Evolutionary conservation across 2,113 vertebrate genomes (phyloP).

Genomic region (Formicarius rufipectus): DNA sequence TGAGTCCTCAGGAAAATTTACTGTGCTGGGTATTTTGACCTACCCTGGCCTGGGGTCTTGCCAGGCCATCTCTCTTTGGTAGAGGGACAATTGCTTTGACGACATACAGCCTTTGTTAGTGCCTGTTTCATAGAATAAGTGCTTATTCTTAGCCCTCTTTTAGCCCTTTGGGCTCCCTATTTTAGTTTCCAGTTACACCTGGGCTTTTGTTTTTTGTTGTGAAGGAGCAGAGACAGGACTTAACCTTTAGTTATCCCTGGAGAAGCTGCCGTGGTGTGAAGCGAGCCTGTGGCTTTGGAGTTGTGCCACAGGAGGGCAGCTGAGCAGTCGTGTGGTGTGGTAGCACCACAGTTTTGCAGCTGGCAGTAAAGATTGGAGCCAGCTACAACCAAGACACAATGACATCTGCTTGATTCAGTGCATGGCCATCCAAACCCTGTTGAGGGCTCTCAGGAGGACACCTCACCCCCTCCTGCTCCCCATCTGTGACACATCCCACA

Average conservation of each 20-base stretch:
- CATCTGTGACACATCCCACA: neutral
- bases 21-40: neutral
- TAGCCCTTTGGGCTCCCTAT: fast-evolving
- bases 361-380: neutral
- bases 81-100: neutral
- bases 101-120: neutral
- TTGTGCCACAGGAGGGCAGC: neutral
- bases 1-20: neutral
- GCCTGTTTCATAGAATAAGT: neutral
- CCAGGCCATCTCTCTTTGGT: neutral
- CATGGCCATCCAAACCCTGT: neutral
- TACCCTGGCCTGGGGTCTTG: neutral
- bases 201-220: neutral
- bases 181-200: neutral
- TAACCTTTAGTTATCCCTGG: neutral
- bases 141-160: neutral
- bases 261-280: neutral
- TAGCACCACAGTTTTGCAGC: neutral
- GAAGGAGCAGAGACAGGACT: neutral
- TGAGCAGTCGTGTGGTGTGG: neutral
- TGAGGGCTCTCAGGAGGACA: neutral
- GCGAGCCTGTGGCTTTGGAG: neutral
- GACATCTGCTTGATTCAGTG: neutral
- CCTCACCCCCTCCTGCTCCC: neutral
- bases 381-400: neutral